Conservation (phyloP, 2,888 invertebrate species). For the Zygothrica quintamaculata region DNA sequence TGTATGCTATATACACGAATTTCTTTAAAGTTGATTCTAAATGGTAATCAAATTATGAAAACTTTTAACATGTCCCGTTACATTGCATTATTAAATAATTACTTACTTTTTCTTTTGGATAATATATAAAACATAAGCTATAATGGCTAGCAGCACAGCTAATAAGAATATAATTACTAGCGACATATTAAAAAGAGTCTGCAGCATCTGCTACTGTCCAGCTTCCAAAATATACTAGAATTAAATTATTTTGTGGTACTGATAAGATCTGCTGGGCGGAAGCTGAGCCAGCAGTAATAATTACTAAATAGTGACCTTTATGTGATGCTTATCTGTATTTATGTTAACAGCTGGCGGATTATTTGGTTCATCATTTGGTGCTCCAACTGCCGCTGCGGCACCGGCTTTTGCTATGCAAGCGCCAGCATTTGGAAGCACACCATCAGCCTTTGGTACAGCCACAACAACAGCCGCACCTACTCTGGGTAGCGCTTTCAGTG, state of each 20-base stretch:
- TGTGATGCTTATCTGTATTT: conserved; percentile 43
- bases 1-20: conserved; percentile 54
- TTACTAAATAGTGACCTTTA: conserved; percentile 48
- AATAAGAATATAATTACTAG: conserved; percentile 39
- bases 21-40: conserved; percentile 62
- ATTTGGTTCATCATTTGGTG: conserved; percentile 81
- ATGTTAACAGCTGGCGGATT: conserved; percentile 71
- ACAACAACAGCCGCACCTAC: conserved; percentile 66
- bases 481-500: conserved; percentile 81
- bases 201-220: conserved; percentile 25
- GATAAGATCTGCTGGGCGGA: conserved; percentile 55
- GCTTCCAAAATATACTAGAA: conserved; percentile 41
- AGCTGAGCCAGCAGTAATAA: conserved; percentile 26
- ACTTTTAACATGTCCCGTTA: background rate
- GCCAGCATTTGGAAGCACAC: conserved; percentile 63
- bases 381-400: conserved; percentile 43
- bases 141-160: conserved; percentile 33
- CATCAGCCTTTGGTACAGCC: conserved; percentile 66
- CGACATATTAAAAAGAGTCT: conserved; percentile 16
- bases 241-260: conserved; percentile 8
- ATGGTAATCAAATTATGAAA: background rate
- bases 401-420: conserved; percentile 62
- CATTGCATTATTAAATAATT: background rate
- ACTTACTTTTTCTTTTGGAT: conserved; percentile 67
- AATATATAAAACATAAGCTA: conserved; percentile 56